Base-by-base conservation (phyloP, 2,888 invertebrate genomes). In the Agrochola lychnidis region DNA sequence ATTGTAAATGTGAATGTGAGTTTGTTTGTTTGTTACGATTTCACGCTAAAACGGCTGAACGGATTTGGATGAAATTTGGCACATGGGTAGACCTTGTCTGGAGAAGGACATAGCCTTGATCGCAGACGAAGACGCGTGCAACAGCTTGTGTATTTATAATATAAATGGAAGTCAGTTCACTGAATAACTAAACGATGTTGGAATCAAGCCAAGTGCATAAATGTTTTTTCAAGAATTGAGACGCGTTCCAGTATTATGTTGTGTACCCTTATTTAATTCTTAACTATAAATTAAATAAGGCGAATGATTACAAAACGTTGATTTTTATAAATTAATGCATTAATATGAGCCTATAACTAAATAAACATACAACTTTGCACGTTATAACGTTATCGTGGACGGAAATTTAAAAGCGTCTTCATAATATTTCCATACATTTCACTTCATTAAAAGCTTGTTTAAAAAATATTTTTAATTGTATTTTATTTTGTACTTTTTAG, bases 131-230 rank as follows among this genome's bases (percentile, higher is more conserved):
- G 36, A 3, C 4, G 36, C 36, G 36, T 36, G 36, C 36, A 36
- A 36, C 4, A 1, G 36, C 36, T 36, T 3, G 4, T 30, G n/a
- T 48, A 61, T 68, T 51, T 25, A 82, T 63, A 67, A 82, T 63
- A 67, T 30, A 66, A 71, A 42, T 42, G 22, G 9, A 61, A 82
- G 48, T 63, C 78, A 84, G 70, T 76, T 68, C 70, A 71, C 66
- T 73, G 66, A 73, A 74, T 85, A 78, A 75, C 74, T 64, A 16
- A 79, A 63, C 59, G 42, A 22, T 64, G 22, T 66, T 86, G 83
- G 79, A 76, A 75, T 12, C 16, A 53, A 68, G 73, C 84, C 84
- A 86, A 83, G 53, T 63, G 51, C 79, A 82, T 63, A n/a, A 53
- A 77, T 73, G 53, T 61, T 70, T 64, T 68, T 78, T 78, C 68